phyloP scores from a whole-genome alignment of 2,888 invertebrate species.

The Melanotus villosus region DNA sequence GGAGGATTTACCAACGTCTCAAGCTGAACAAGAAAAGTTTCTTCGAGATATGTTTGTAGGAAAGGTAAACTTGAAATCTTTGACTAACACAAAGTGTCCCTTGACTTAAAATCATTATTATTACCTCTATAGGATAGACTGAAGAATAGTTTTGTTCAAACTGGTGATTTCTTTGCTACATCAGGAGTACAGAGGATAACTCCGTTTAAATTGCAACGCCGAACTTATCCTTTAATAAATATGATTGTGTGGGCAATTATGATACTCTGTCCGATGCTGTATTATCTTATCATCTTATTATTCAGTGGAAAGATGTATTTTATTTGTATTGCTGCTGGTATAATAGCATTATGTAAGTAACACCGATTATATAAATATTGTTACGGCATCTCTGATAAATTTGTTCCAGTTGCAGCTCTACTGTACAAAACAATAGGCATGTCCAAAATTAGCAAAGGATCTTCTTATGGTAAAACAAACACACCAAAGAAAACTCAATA shows the following conservation, averaged over 20 bases:
- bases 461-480: slow-evolving; percentile 80
- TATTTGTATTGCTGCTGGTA: slow-evolving; percentile 78
- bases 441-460: slow-evolving; percentile 88
- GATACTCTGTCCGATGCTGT: slow-evolving; percentile 80
- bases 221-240: slow-evolving; percentile 80
- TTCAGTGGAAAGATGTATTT: slow-evolving; percentile 81
- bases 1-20: slow-evolving; percentile 83
- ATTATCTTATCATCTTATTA: slow-evolving; percentile 77
- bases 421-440: slow-evolving; percentile 86
- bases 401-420: slow-evolving; percentile 81
- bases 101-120: slow-evolving; percentile 42
- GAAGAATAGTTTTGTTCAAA: slow-evolving; percentile 79
- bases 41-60: slow-evolving; percentile 85
- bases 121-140: slow-evolving; percentile 33
- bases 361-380: too few species aligned
- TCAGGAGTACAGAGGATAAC: slow-evolving; percentile 80
- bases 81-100: slow-evolving; percentile 18
- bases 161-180: slow-evolving; percentile 84
- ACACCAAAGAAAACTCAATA: slow-evolving; percentile 70
- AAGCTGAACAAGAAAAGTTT: slow-evolving; percentile 83
- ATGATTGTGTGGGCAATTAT: slow-evolving; percentile 79
- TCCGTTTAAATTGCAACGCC: slow-evolving; percentile 72
- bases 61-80: slow-evolving; percentile 81
- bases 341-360: slow-evolving; percentile 68
- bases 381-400: too few species aligned